A percentile compares a stretch with the other conserved stretches of the same genome.
Conservation (phyloP, 2,888 invertebrate species). For the Pseudococcus viburni region DNA sequence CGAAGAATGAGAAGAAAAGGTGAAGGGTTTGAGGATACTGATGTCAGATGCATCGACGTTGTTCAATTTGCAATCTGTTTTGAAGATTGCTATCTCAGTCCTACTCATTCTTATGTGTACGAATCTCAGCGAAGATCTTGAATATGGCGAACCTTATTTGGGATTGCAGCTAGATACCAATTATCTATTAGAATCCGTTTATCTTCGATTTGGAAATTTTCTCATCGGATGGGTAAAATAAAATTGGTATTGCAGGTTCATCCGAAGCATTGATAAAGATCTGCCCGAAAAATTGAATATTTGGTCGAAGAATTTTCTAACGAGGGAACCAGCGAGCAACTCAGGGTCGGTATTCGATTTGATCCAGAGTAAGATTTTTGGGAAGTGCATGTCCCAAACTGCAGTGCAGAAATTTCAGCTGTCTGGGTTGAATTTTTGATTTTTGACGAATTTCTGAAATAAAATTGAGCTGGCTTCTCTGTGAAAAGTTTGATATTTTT, state of each 20-base stretch:
- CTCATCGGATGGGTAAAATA: not conserved
- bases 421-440: no score
- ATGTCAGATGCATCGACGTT: not conserved
- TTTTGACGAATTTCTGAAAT: no score
- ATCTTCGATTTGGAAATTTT: not conserved
- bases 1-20: not conserved
- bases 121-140: constrained; percentile 10
- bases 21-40: not conserved
- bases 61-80: not conserved
- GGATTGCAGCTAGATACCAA: not conserved
- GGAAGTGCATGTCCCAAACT: no score
- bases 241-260: not conserved
- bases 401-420: no score
- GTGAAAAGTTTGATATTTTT: no score
- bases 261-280: not conserved
- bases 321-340: no score
- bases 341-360: no score
- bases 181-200: not conserved
- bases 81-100: constrained; percentile 4
- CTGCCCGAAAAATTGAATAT: not conserved
- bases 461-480: no score
- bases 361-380: no score
- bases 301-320: no score
- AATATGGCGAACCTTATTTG: constrained; percentile 7
- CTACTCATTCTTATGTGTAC: not conserved